Evolutionary conservation across 2,888 invertebrate species (phyloP).

Genomic region (Athrips mouffetella): DNA sequence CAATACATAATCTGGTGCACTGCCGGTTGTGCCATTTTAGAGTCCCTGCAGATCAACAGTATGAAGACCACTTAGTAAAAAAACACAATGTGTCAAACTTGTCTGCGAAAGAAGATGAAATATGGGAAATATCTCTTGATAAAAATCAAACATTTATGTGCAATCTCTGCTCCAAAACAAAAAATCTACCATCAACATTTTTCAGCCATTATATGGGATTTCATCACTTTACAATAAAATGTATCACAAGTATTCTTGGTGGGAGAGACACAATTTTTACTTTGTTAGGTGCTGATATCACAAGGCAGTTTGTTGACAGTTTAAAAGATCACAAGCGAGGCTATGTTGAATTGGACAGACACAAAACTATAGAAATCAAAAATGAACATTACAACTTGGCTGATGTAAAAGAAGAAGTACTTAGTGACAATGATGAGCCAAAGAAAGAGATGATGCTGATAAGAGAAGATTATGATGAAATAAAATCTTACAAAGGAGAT

Average conservation of each 20-base stretch:
- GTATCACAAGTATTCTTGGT: conserved; percentile 55
- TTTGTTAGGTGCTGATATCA: conserved; percentile 62
- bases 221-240: conserved; percentile 69
- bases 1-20: conserved; percentile 57
- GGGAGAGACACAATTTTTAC: conserved; percentile 58
- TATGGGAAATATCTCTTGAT: conserved; percentile 60
- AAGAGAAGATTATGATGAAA: conserved; percentile 15
- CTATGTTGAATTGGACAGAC: conserved; percentile 51
- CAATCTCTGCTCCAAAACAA: conserved; percentile 56
- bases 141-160: conserved; percentile 52
- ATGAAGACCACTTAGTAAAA: conserved; percentile 57
- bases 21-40: conserved; percentile 67
- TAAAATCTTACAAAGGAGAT: conserved; percentile 50
- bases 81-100: conserved; percentile 62
- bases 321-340: conserved; percentile 52
- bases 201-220: conserved; percentile 68
- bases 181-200: conserved; percentile 45
- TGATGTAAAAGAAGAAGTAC: conserved; percentile 36
- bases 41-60: conserved; percentile 55
- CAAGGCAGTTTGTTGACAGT: conserved; percentile 55
- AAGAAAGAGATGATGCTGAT: conserved; percentile 20
- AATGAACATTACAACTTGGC: conserved; percentile 28
- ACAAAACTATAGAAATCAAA: conserved; percentile 22
- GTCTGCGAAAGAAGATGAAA: conserved; percentile 45
- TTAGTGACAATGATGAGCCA: conserved; percentile 32